Evolutionary conservation across 2,113 vertebrate species (phyloP), one percentile per base, ranked within the genome.

Genomic region (Hypanus sabinus): DNA sequence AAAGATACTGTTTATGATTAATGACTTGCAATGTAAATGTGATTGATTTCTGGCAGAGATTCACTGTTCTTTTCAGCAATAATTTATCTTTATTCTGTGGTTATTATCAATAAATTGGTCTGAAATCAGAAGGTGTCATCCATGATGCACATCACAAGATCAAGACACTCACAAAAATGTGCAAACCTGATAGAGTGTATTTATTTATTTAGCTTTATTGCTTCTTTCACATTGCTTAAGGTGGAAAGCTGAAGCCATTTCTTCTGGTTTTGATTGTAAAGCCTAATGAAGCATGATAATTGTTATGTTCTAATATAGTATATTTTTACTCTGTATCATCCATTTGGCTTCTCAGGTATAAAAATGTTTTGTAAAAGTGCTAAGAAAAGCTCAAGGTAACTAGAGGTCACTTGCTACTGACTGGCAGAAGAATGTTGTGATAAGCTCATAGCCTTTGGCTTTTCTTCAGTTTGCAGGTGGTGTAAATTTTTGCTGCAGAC

Each of bases 11-110:
- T 90, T 90, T 90, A 46, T 46, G 85, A 75, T 93, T 73, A 93
- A 93, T 93, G 91, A 93, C 91, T 38, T 93, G 68, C 55, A 70
- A 93, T 73, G 68, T 73, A 71, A 75, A 75, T 70, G 68, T 73
- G 91, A 93, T 73, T 93, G 91, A 93, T 71, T 93, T 93, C 91
- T 93, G 91, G 91, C 91, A 93, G 22, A 73, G 68, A 75, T 93
- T 93, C 38, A 3, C 22, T 27, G 22, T 93, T 33, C 38, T 73
- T 93, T 73, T 93, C 91, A 30, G 68, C 38, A 46, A 93, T 93
- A 93, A 93, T 93, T 93, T 73, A 93, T 93, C 91, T 93, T 93
- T 20, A 73, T 93, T 93, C 73, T 93, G 91, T 93, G 91, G 70
- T 93, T 93, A 71, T 93, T 73, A 73, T 93, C 36, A 11, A 93